Conservation (phyloP, 2,888 invertebrate genomes). For the Chymomyza caudatula region DNA sequence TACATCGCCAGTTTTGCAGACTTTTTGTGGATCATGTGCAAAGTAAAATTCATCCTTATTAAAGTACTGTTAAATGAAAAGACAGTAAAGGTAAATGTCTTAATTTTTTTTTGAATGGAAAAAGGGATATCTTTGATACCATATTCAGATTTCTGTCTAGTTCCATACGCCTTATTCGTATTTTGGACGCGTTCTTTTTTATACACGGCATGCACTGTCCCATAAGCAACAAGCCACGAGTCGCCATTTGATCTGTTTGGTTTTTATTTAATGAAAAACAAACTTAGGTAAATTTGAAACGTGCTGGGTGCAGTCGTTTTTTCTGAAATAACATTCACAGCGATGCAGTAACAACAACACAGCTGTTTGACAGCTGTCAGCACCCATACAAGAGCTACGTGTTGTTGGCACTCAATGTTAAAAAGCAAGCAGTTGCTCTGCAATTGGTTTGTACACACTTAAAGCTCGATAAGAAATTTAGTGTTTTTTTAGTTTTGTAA, state of each 20-base stretch:
- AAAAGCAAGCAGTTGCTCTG: not conserved
- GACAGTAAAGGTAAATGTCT: not conserved
- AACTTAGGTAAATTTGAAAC: not conserved
- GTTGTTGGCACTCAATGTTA: not conserved
- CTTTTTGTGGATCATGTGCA: slow-evolving; percentile 87
- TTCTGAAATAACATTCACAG: not conserved
- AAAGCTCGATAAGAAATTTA: slow-evolving; percentile 56
- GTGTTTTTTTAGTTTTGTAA: slow-evolving; percentile 29
- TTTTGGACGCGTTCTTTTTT: slow-evolving; percentile 88
- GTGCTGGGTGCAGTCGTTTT: not conserved
- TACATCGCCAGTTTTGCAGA: slow-evolving; percentile 89
- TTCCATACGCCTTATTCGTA: slow-evolving; percentile 86
- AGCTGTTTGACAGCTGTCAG: not conserved
- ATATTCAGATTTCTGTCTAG: slow-evolving; percentile 87
- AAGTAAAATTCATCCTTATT: slow-evolving; percentile 85
- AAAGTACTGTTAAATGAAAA: slow-evolving; percentile 84
- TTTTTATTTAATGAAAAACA: slow-evolving; percentile 17
- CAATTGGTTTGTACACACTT: slow-evolving; percentile 50
- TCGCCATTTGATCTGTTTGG: slow-evolving; percentile 73
- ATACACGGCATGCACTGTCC: slow-evolving; percentile 89
- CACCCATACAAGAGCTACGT: not conserved
- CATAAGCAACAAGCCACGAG: slow-evolving; percentile 81
- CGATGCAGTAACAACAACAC: not conserved
- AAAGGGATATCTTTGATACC: no score
- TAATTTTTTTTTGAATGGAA: not conserved